Evolutionary conservation across 2,888 invertebrate genomes (phyloP).

Genomic region (Trachelus iudaicus): DNA sequence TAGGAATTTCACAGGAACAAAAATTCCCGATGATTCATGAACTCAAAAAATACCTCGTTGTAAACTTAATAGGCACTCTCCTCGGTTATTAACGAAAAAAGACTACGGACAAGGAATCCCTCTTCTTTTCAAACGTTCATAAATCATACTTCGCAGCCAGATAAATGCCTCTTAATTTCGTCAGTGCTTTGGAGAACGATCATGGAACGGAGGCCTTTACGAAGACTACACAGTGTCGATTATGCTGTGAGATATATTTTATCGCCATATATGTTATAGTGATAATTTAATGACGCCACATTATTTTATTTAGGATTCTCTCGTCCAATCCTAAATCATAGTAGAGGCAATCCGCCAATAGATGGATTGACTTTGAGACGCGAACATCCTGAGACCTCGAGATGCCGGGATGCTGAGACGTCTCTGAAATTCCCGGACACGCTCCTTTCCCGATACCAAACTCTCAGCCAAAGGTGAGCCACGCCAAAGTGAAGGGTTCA

Average conservation of each 20-base stretch:
- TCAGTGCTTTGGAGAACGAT: constrained; percentile 16
- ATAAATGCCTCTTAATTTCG: constrained; percentile 23
- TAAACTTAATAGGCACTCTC: not conserved
- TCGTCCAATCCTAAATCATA: not conserved
- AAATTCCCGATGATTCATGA: not conserved
- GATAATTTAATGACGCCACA: not conserved
- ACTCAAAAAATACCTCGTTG: not conserved
- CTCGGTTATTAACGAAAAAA: not conserved
- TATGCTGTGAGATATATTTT: not conserved
- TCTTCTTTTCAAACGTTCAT: constrained; percentile 18
- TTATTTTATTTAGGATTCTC: not conserved
- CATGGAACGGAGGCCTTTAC: not conserved
- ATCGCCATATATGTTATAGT: not conserved
- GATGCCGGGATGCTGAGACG: not conserved
- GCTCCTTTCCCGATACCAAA: not conserved
- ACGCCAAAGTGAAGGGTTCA: constrained; percentile 25
- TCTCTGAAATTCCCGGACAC: constrained; percentile 1
- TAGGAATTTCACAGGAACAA: not conserved
- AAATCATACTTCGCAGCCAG: constrained; percentile 22
- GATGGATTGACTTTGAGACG: not conserved
- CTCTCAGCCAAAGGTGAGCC: not conserved
- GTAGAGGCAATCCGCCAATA: not conserved
- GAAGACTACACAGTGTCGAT: not conserved
- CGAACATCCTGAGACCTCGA: not conserved
- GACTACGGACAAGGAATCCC: not conserved